phyloP scores from a whole-genome alignment of 30 jellyfish, hydroid and myxozoan genomes.

The Sanderia malayensis region DNA sequence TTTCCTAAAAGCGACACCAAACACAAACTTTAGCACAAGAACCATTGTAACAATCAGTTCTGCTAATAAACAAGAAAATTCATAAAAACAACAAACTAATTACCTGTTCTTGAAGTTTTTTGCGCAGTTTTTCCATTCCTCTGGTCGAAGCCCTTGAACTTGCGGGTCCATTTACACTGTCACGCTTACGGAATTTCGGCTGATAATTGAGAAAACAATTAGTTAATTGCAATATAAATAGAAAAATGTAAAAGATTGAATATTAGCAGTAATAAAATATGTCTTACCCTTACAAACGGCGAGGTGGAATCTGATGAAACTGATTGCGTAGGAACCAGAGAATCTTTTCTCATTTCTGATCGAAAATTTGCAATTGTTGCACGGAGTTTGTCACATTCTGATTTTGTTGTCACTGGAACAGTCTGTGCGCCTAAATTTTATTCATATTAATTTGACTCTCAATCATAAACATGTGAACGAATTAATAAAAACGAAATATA shows the following conservation, averaged over 20 bases:
- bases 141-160: constrained; percentile 64
- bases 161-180: constrained; percentile 22
- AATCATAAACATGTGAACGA: too few species aligned
- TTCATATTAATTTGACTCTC: too few species aligned
- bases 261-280: too few species aligned
- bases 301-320: constrained; percentile 33
- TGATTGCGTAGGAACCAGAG: constrained; percentile 44
- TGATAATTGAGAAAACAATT: neutral
- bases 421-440: constrained; percentile 76
- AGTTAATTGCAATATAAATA: too few species aligned
- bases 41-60: too few species aligned
- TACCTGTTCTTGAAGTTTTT: constrained; percentile 88
- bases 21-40: neutral
- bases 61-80: too few species aligned
- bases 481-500: too few species aligned
- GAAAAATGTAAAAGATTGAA: too few species aligned
- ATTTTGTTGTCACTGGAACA: constrained; percentile 87
- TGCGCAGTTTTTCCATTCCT: constrained; percentile 69
- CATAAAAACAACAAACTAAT: too few species aligned
- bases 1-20: constrained; percentile 50
- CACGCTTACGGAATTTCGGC: constrained; percentile 61
- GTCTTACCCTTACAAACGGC: constrained; percentile 52
- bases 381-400: constrained; percentile 84
- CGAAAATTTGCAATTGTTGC: constrained; percentile 83
- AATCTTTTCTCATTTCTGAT: constrained; percentile 76